Base-by-base conservation (phyloP, 2,888 invertebrate genomes). In the Eupithecia tripunctaria region DNA sequence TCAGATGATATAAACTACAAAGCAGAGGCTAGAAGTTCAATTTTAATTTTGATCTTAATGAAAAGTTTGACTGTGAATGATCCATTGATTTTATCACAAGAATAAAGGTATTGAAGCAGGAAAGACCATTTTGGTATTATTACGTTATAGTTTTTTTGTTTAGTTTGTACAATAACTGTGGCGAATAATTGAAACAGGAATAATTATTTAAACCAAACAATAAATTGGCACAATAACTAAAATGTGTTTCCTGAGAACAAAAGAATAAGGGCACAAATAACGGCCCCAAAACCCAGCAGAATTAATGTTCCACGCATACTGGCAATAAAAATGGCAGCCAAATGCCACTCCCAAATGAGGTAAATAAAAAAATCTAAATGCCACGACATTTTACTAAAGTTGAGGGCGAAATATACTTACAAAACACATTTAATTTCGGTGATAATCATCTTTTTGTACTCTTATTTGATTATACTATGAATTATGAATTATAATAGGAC, bases 311-410 rank as follows among this genome's bases (percentile, higher is more conserved):
- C 93, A 92, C 91, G 89, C 89, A 90, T 88, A 84, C 84, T 85
- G 82, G 84, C 89, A 86, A 92, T 93, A 93, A 93, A 92, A 91
- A 88, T 85, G 83, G 82, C 82, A 82, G 82, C 84, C 87, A 93
- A 94, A 94, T 94, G 94, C 87, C 94, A 93, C 89, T 90, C 88
- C 89, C 89, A 91, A 93, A 92, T 89, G 93, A 92, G 90, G 92
- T 91, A 90, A 93, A 91, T 94, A 94, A 94, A 93, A 92, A 91
- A 91, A 86, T 71, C 79, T 78, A 93, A 94, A 94, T 91, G 94
- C 81, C 93, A 92, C 85, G 80, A 75, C 78, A 82, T 82, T 82
- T 82, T 82, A 86, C 79, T 84, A 85, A 83, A 76, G 82, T 78
- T 84, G 79, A 78, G 80, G 78, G 82, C 80, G 71, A 76, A 75